A percentile compares a stretch with the other conserved stretches of the same genome.
Conservation (phyloP, 2,888 invertebrate genomes). For the Embidobia sp. region DNA sequence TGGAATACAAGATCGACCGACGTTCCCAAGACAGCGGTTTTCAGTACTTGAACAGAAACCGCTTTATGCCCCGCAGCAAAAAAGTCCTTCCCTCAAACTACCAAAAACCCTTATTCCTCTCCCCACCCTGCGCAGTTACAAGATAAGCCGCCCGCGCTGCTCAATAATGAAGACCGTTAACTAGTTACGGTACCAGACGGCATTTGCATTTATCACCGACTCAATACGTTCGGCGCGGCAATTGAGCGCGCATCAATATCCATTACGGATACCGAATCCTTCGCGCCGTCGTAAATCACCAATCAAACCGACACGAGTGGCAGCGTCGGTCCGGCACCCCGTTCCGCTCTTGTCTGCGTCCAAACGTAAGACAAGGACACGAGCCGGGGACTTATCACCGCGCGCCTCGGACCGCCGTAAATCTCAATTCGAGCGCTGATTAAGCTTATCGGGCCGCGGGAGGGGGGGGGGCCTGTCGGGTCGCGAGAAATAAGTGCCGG, state of each 20-base stretch:
- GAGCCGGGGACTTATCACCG: conserved; percentile 39
- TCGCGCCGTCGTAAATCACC: conserved; percentile 52
- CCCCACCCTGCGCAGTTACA: no score
- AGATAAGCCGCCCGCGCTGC: no score
- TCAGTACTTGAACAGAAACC: no score
- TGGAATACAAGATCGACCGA: no score
- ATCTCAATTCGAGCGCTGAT: conserved; percentile 64
- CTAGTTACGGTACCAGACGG: conserved; percentile 35
- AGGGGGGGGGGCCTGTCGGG: conserved; percentile 30
- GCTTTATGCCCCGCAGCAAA: no score
- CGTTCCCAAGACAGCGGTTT: no score
- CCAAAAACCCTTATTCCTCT: no score
- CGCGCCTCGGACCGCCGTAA: conserved; percentile 54
- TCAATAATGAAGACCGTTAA: conserved; percentile 40
- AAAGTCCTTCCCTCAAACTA: no score
- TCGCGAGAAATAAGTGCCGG: conserved; percentile 56
- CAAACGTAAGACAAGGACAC: conserved; percentile 1
- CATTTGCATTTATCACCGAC: conserved; percentile 54
- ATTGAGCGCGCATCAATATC: conserved; percentile 53
- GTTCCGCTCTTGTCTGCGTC: neutral
- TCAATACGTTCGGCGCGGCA: conserved; percentile 32
- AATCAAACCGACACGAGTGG: conserved; percentile 44
- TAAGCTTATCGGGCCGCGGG: conserved; percentile 62
- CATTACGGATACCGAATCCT: conserved; percentile 41
- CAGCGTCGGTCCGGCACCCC: conserved; percentile 9